phyloP scores from a whole-genome alignment of 2,797 vertebrate species.

The Crypturellus tataupa region DNA sequence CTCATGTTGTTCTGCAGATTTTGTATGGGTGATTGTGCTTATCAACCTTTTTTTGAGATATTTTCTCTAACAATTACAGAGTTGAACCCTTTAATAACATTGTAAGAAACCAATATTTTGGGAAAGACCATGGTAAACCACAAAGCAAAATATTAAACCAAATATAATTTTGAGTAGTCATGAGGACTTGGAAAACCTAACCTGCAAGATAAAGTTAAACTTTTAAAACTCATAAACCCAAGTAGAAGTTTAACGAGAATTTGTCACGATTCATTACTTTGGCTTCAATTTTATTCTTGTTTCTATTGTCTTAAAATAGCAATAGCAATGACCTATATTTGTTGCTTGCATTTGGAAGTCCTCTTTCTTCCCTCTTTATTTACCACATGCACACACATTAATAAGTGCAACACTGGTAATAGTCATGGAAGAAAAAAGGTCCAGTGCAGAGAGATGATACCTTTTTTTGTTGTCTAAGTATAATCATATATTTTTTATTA shows the following conservation, averaged over 20 bases:
- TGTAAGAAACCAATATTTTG: slow-evolving; percentile 14
- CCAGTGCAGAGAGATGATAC: background rate
- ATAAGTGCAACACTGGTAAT: background rate
- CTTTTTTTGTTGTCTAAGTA: background rate
- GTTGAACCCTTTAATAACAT: background rate
- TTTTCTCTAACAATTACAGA: background rate
- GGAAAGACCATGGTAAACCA: background rate
- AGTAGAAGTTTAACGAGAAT: background rate
- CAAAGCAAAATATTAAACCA: slow-evolving; percentile 27
- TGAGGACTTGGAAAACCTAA: slow-evolving; percentile 8
- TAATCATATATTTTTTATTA: background rate
- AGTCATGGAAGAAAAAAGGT: background rate
- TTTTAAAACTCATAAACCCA: background rate
- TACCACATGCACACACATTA: background rate
- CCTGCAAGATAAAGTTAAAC: background rate
- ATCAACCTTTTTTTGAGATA: background rate
- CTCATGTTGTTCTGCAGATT: background rate
- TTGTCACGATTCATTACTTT: background rate
- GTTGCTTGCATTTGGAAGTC: background rate
- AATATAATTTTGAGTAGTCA: slow-evolving; percentile 23
- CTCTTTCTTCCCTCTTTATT: background rate
- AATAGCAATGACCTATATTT: background rate
- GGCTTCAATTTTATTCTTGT: background rate
- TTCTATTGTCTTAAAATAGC: background rate
- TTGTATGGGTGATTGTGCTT: background rate